A percentile compares a stretch with the other conserved stretches of the same genome.
Evolutionary conservation across 2,888 invertebrate genomes (phyloP).

Genomic region (Leucoma salicis): DNA sequence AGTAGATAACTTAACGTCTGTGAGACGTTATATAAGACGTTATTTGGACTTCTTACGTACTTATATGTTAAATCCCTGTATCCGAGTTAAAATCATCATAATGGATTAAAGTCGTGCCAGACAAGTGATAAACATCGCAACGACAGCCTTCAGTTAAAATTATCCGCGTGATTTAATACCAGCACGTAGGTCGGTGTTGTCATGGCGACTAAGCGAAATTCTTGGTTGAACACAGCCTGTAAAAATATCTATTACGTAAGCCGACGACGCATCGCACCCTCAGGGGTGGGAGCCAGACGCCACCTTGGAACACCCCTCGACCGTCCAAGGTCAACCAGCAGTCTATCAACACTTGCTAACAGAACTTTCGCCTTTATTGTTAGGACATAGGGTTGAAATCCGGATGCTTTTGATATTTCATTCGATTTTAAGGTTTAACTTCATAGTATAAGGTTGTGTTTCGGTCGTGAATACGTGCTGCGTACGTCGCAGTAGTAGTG

Average conservation of each 20-base stretch:
- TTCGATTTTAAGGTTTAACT: slow-evolving; percentile 29
- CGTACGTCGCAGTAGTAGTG: slow-evolving; percentile 39
- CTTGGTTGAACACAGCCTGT: slow-evolving; percentile 42
- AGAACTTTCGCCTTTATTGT: slow-evolving; percentile 36
- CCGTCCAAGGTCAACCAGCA: slow-evolving; percentile 67
- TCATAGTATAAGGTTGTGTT: slow-evolving; percentile 32
- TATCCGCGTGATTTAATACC: slow-evolving; percentile 7
- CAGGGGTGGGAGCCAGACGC: slow-evolving; percentile 52
- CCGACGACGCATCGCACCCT: slow-evolving; percentile 54
- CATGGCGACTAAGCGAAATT: slow-evolving; percentile 44
- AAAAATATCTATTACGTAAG: slow-evolving; percentile 75
- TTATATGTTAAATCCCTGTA: no score
- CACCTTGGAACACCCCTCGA: slow-evolving; percentile 52
- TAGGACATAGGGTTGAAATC: slow-evolving; percentile 23
- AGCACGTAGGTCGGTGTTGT: slow-evolving; percentile 22
- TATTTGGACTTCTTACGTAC: no score
- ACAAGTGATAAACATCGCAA: background rate
- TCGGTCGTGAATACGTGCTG: slow-evolving; percentile 23
- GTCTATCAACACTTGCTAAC: slow-evolving; percentile 36
- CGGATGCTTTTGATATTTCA: slow-evolving; percentile 17
- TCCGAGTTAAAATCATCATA: no score
- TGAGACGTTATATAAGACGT: no score
- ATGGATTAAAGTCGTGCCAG: background rate
- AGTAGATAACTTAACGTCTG: no score
- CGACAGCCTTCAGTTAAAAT: background rate